phyloP scores from a whole-genome alignment of 2,888 invertebrate species.

The Synergus laeviventris region DNA sequence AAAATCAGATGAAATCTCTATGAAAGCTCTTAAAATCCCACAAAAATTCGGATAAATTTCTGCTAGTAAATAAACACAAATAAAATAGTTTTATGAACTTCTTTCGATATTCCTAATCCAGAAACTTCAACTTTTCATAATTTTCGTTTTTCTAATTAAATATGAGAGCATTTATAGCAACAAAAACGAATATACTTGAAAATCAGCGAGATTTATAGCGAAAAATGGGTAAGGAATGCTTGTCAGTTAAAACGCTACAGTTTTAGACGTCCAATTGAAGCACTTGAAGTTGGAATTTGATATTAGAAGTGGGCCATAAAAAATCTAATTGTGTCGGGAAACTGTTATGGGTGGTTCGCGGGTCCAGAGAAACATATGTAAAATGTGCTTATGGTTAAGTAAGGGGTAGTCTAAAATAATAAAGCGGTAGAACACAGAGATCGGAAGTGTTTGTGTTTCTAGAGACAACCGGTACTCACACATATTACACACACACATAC shows the following conservation, averaged over 20 bases:
- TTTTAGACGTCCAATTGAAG: constrained; percentile 34
- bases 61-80: too few relatives aligned
- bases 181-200: neutral
- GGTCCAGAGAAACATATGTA: constrained; percentile 51
- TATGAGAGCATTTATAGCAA: too few relatives aligned
- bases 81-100: too few relatives aligned
- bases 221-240: constrained; percentile 1
- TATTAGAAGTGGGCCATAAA: constrained; percentile 42
- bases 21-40: too few relatives aligned
- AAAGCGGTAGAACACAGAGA: constrained; percentile 65
- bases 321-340: constrained; percentile 51
- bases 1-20: too few relatives aligned
- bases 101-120: too few relatives aligned
- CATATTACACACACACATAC: neutral
- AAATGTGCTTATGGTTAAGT: constrained; percentile 59
- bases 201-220: neutral
- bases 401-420: constrained; percentile 69
- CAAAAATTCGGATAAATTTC: too few relatives aligned
- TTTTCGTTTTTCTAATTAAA: too few relatives aligned
- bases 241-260: neutral
- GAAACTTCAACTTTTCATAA: too few relatives aligned
- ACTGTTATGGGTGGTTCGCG: constrained; percentile 43
- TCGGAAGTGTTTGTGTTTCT: constrained; percentile 68
- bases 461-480: constrained; percentile 57
- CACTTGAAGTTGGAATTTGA: constrained; percentile 35